These are phyloP conservation scores for Dyspetes luteomarginatus DNA, from an alignment of 2,888 invertebrate species.

Conservation along the genomic window DNA sequence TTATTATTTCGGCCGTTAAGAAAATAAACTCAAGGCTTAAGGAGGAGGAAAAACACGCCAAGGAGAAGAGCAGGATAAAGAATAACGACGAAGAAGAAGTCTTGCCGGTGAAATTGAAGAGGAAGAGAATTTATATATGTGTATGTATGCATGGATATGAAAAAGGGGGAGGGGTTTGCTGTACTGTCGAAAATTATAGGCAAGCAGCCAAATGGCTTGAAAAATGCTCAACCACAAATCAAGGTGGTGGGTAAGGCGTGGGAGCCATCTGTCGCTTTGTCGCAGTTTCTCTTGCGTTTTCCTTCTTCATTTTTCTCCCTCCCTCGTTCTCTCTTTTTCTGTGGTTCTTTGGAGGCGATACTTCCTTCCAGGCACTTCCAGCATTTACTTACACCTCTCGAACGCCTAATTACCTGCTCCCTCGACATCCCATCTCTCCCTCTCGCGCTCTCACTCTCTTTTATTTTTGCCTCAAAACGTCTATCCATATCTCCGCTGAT, in stretches of 20 bases:
- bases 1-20: constrained; percentile 75
- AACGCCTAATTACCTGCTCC: constrained; percentile 71
- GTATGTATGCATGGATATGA: not conserved
- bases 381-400: constrained; percentile 68
- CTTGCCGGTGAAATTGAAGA: constrained; percentile 49
- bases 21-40: constrained; percentile 71
- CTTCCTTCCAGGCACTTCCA: constrained; percentile 71
- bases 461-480: not conserved
- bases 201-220: constrained; percentile 80
- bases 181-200: constrained; percentile 74
- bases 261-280: constrained; percentile 74
- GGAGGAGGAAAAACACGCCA: constrained; percentile 36
- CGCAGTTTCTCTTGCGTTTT: constrained; percentile 52
- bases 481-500: not conserved
- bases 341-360: constrained; percentile 66
- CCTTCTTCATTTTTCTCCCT: constrained; percentile 43
- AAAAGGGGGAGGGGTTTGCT: not conserved
- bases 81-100: constrained; percentile 57
- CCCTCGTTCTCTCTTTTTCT: constrained; percentile 29
- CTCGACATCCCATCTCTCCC: too few species aligned
- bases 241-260: constrained; percentile 75
- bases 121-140: constrained; percentile 17
- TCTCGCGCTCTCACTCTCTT: not conserved
- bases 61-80: constrained; percentile 46
- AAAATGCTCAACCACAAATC: constrained; percentile 82